A percentile compares a stretch with the other conserved stretches of the same genome.
Evolutionary conservation across 2,797 vertebrate species (phyloP).

Genomic region (Coracias cyanogaster): DNA sequence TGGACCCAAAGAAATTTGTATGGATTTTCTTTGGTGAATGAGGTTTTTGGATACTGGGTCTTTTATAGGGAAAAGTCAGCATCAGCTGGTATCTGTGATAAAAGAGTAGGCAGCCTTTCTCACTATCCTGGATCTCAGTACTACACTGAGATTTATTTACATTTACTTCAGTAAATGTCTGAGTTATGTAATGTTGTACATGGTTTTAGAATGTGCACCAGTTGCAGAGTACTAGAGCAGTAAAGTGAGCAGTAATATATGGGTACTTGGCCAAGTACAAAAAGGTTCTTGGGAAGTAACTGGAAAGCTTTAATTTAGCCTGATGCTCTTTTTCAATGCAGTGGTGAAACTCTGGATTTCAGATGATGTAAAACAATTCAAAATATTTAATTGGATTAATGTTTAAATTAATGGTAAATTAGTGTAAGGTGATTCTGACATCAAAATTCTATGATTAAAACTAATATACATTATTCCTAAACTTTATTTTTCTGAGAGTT

Average conservation of each 20-base stretch:
- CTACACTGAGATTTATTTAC: neutral
- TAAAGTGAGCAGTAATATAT: neutral
- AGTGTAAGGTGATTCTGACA: neutral
- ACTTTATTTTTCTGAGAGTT: neutral
- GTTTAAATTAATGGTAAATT: neutral
- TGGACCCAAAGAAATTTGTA: neutral
- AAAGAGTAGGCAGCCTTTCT: conserved; percentile 22
- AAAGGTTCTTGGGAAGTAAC: neutral
- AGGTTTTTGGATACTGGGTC: neutral
- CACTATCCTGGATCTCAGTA: neutral
- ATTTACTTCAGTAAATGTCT: neutral
- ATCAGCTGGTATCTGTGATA: neutral
- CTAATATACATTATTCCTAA: neutral
- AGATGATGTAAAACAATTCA: neutral
- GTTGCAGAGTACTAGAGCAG: neutral
- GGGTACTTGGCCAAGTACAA: neutral
- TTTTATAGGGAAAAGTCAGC: neutral
- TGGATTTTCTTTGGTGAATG: neutral
- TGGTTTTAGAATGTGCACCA: neutral
- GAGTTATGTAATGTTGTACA: neutral
- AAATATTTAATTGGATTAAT: neutral
- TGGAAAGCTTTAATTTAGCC: neutral
- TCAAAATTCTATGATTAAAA: neutral
- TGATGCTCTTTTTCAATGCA: neutral
- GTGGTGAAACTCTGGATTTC: neutral